Conservation (phyloP, 30 jellyfish, hydroid and myxozoan species). For the Aurelia aurita region DNA sequence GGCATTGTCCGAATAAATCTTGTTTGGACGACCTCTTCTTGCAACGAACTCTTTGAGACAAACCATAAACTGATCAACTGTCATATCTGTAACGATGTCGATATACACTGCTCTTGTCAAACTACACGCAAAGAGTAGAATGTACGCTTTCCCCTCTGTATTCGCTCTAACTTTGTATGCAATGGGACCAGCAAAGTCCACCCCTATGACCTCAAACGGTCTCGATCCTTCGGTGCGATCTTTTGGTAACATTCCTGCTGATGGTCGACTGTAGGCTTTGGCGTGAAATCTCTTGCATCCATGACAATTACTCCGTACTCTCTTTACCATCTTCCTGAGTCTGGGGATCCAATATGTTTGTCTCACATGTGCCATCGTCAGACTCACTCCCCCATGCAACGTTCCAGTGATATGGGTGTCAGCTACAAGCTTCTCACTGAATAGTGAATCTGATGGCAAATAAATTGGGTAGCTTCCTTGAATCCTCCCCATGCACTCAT, state of each 20-base stretch:
- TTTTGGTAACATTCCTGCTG: constrained; percentile 30
- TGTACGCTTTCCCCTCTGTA: constrained; percentile 61
- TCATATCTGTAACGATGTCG: constrained; percentile 52
- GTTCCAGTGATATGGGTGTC: constrained; percentile 17
- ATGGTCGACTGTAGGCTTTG: constrained; percentile 36
- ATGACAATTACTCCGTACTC: constrained; percentile 31
- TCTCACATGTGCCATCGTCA: constrained; percentile 46
- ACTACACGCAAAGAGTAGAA: constrained; percentile 70
- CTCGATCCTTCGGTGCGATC: constrained; percentile 43
- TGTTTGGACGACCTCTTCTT: constrained; percentile 68
- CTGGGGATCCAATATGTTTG: constrained; percentile 47
- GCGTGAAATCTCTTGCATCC: constrained; percentile 65
- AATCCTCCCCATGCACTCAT: constrained; percentile 43
- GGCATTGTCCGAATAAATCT: constrained; percentile 75
- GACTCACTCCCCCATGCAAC: constrained; percentile 68
- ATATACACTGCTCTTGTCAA: constrained; percentile 69
- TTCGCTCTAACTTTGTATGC: constrained; percentile 28
- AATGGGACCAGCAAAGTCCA: constrained; percentile 71
- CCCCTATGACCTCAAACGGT: constrained; percentile 63
- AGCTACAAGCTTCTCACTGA: constrained; percentile 20
- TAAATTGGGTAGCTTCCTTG: constrained; percentile 63
- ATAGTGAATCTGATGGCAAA: constrained; percentile 35
- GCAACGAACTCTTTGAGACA: constrained; percentile 67
- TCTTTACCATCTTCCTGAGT: constrained; percentile 45
- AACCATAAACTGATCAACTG: constrained; percentile 52